phyloP scores from a whole-genome alignment of 2,113 vertebrate genomes.

The Porphyrio hochstetteri region DNA sequence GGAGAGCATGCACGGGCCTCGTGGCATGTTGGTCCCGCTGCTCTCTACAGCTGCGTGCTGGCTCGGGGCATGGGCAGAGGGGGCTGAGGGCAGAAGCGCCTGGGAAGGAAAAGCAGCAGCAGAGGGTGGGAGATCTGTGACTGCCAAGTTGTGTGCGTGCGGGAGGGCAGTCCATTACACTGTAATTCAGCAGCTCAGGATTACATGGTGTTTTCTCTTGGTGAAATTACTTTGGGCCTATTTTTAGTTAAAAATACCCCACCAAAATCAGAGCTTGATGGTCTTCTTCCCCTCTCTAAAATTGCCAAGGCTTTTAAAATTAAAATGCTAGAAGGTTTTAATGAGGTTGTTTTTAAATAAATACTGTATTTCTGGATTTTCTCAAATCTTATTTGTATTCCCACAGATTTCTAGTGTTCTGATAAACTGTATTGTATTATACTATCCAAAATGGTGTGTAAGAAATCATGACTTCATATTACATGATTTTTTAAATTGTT shows the following conservation, averaged over 20 bases:
- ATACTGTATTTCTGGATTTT: not conserved
- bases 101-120: accelerated
- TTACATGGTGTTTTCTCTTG: not conserved
- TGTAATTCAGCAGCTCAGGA: not conserved
- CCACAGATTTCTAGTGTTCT: not conserved
- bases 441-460: not conserved
- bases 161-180: not conserved
- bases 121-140: not conserved
- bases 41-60: accelerated
- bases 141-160: accelerated
- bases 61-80: not conserved
- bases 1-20: accelerated
- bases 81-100: not conserved
- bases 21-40: not conserved
- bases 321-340: not conserved
- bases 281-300: not conserved
- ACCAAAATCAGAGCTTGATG: not conserved
- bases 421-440: not conserved
- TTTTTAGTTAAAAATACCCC: not conserved
- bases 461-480: not conserved
- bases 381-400: not conserved
- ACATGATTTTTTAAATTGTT: not conserved
- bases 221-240: not conserved
- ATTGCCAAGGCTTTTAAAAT: not conserved
- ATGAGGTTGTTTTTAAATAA: not conserved